Evolutionary conservation across 2,797 vertebrate species (phyloP).

Genomic region (Balearica regulorum): DNA sequence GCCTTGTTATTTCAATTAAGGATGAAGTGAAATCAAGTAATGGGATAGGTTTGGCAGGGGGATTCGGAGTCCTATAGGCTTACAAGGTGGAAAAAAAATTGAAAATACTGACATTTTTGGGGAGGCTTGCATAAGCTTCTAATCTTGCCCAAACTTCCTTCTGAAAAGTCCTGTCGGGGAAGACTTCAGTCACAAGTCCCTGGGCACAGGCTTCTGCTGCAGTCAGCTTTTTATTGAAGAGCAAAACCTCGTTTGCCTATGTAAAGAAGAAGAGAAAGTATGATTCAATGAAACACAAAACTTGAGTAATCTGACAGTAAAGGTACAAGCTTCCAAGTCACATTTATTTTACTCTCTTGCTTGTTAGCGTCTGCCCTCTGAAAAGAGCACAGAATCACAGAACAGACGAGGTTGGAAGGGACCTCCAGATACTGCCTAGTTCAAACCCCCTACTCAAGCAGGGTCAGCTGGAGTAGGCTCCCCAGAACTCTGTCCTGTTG

Average conservation of each 20-base stretch:
- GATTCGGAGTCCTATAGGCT: neutral
- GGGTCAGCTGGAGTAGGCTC: neutral
- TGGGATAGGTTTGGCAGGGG: neutral
- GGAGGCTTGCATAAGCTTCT: slow-evolving; percentile 78
- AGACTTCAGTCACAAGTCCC: slow-evolving; percentile 87
- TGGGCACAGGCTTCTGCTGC: slow-evolving; percentile 82
- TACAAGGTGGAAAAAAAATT: neutral
- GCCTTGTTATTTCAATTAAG: neutral
- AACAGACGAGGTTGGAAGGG: neutral
- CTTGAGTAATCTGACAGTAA: neutral
- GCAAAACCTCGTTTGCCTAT: slow-evolving; percentile 86
- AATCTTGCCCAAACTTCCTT: slow-evolving; percentile 82
- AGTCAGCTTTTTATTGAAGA: slow-evolving; percentile 90
- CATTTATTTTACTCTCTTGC: neutral
- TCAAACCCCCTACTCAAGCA: neutral
- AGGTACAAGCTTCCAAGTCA: neutral
- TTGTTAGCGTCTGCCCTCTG: neutral
- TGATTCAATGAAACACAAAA: neutral
- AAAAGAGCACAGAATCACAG: neutral
- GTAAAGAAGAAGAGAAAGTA: neutral
- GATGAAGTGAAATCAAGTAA: neutral
- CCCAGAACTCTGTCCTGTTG: neutral
- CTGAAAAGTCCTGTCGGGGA: slow-evolving; percentile 86
- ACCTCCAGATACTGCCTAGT: neutral
- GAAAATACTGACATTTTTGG: slow-evolving; percentile 78